Evolutionary conservation across 2,113 vertebrate species (phyloP).

Genomic region (Scomber scombrus): DNA sequence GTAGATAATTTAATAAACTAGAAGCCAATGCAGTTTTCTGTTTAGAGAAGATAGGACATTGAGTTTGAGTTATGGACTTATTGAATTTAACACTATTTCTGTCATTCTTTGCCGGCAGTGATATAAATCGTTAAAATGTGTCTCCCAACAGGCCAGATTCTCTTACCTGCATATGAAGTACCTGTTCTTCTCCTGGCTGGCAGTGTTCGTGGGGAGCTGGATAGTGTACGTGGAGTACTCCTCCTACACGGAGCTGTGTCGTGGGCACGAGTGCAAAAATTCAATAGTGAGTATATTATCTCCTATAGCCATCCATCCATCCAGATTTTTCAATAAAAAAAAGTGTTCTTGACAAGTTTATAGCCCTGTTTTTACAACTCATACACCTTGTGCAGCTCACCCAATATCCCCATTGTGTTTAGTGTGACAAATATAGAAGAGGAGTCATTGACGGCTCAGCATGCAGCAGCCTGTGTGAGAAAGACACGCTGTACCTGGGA

Average conservation of each 20-base stretch:
- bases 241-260: conserved; percentile 95
- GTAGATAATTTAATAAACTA: not conserved
- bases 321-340: not conserved
- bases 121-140: not conserved
- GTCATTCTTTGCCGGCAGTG: not conserved
- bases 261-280: conserved; percentile 95
- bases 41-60: not conserved
- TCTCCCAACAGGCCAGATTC: conserved; percentile 87
- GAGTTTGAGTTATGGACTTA: too few relatives aligned
- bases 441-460: conserved; percentile 96
- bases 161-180: conserved; percentile 95
- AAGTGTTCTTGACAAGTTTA: too few relatives aligned
- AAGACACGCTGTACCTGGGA: conserved; percentile 93
- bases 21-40: not conserved
- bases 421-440: conserved; percentile 97
- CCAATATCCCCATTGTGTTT: conserved; percentile 49
- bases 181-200: conserved; percentile 97
- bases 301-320: not conserved
- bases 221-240: conserved; percentile 96
- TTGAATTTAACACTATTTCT: not conserved
- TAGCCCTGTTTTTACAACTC: too few relatives aligned
- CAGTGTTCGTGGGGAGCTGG: conserved; percentile 97
- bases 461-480: conserved; percentile 96
- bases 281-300: conserved; percentile 90
- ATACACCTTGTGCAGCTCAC: not conserved